Percentiles rank a stretch among this genome's conserved stretches.
These are phyloP conservation scores for Cerceris rybyensis DNA, from an alignment of 2,888 invertebrate species.

Conservation along the genomic window DNA sequence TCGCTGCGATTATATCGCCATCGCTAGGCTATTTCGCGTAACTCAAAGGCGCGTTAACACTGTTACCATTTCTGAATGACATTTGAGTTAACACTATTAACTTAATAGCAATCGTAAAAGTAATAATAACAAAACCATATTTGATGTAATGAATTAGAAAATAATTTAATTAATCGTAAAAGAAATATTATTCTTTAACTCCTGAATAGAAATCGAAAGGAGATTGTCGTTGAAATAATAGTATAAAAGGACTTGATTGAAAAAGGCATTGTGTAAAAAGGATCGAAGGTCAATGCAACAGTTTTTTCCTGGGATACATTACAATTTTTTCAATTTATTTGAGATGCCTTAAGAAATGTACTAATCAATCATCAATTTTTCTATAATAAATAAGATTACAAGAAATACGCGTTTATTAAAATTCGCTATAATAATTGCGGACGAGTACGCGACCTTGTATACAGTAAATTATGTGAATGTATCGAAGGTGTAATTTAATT, in stretches of 20 bases:
- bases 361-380: slow-evolving; percentile 68
- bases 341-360: slow-evolving; percentile 60
- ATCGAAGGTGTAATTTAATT: slow-evolving; percentile 60
- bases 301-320: slow-evolving; percentile 26
- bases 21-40: slow-evolving; percentile 51
- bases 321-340: slow-evolving; percentile 64
- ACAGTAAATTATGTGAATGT: slow-evolving; percentile 65
- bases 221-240: background rate
- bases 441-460: slow-evolving; percentile 64
- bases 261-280: background rate
- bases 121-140: background rate
- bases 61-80: slow-evolving; percentile 38
- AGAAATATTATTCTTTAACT: background rate
- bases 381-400: slow-evolving; percentile 72
- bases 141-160: background rate
- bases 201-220: background rate
- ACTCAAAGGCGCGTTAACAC: slow-evolving; percentile 53
- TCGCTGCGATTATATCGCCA: slow-evolving; percentile 56
- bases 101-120: background rate
- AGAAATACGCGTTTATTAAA: slow-evolving; percentile 63
- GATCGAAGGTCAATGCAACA: slow-evolving; percentile 36
- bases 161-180: background rate
- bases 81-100: background rate
- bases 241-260: background rate
- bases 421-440: slow-evolving; percentile 63